Percentiles rank a stretch among this genome's conserved stretches.
phyloP scores from a whole-genome alignment of 1,140 invertebrate genomes.

The Archivesica marissinica region DNA sequence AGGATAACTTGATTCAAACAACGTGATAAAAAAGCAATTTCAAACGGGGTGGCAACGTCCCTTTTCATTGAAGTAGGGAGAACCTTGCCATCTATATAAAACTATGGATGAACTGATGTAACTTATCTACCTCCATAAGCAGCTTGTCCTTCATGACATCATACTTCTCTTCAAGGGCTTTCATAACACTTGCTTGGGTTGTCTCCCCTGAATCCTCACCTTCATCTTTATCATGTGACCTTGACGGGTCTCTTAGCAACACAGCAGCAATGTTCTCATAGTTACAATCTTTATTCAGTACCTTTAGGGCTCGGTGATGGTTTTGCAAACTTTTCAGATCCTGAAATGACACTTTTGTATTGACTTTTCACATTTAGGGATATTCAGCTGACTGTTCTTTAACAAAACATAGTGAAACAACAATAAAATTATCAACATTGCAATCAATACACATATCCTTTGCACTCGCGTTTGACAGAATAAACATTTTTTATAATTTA shows the following conservation, averaged over 20 bases:
- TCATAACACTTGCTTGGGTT: slow-evolving; percentile 67
- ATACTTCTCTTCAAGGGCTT: slow-evolving; percentile 80
- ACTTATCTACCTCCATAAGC: slow-evolving; percentile 59
- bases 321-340: slow-evolving; percentile 67
- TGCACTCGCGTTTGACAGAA: too few species aligned
- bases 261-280: slow-evolving; percentile 77
- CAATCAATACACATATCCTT: too few species aligned
- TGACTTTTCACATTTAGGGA: too few species aligned
- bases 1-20: too few species aligned
- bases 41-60: too few species aligned
- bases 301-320: slow-evolving; percentile 61
- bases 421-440: too few species aligned
- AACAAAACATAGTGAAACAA: too few species aligned
- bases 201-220: slow-evolving; percentile 45
- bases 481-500: too few species aligned
- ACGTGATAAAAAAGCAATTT: too few species aligned
- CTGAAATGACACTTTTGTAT: too few species aligned
- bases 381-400: too few species aligned
- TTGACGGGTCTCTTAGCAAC: slow-evolving; percentile 63
- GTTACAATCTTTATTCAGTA: slow-evolving; percentile 63
- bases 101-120: background rate
- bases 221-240: slow-evolving; percentile 49
- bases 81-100: background rate
- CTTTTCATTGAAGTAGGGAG: too few species aligned
- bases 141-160: slow-evolving; percentile 80